These are phyloP conservation scores for Dusona sp. DNA, from an alignment of 2,888 invertebrate genomes.

Conservation along the genomic window DNA sequence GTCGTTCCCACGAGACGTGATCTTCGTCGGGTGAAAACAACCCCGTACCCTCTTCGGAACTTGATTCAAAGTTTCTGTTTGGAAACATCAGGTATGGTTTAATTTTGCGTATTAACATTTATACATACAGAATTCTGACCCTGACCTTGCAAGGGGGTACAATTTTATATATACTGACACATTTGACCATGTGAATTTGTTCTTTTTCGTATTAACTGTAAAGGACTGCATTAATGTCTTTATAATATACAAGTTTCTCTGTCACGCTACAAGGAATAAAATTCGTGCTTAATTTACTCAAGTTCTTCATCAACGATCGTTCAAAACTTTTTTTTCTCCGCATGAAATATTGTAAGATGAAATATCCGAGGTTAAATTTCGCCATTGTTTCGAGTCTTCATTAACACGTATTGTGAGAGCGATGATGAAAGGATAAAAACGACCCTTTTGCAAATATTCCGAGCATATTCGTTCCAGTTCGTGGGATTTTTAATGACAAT, in stretches of 20 bases:
- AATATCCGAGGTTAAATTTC: not conserved
- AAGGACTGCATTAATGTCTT: too few relatives aligned
- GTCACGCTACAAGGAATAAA: too few relatives aligned
- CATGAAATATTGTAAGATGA: not conserved
- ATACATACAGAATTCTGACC: not conserved
- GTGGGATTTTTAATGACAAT: not conserved
- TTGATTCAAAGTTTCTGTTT: constrained; percentile 57
- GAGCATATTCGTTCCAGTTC: not conserved
- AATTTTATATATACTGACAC: not conserved
- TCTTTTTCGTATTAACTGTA: too few relatives aligned
- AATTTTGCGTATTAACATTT: not conserved
- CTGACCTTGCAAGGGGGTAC: not conserved
- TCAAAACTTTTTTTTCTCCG: not conserved
- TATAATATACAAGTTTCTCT: too few relatives aligned
- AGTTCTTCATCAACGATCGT: not conserved
- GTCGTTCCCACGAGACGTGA: constrained; percentile 68
- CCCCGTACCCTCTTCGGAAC: not conserved
- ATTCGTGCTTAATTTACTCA: not conserved
- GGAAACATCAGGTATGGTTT: constrained; percentile 58
- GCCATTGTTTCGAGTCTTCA: not conserved
- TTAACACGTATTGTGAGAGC: not conserved
- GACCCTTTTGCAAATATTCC: not conserved
- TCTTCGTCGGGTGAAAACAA: constrained; percentile 51
- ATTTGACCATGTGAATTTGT: not conserved
- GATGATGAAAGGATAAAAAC: not conserved